A percentile compares a stretch with the other conserved stretches of the same genome.
These are phyloP conservation scores for Otolemur crassicaudatus DNA, from an alignment of 2,797 vertebrate genomes.

Conservation along the genomic window DNA sequence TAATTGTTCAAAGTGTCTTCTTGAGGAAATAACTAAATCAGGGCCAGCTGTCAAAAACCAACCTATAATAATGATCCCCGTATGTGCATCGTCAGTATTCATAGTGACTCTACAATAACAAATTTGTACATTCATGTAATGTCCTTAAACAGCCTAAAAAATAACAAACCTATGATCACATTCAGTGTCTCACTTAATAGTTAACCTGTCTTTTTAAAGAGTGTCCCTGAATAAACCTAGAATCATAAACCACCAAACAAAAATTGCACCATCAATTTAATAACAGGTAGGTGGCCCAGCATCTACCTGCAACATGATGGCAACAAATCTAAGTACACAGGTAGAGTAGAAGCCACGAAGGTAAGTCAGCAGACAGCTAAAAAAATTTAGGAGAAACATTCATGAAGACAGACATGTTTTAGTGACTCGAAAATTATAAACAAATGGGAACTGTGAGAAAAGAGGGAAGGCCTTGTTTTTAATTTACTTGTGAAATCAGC, in stretches of 20 bases:
- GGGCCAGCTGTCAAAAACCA: conserved; percentile 76
- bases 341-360: conserved; percentile 2
- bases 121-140: conserved; percentile 64
- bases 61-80: conserved; percentile 70
- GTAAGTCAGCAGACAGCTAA: not conserved
- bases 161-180: conserved; percentile 64
- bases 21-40: conserved; percentile 81
- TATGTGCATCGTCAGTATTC: conserved; percentile 67
- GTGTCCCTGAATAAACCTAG: conserved; percentile 59
- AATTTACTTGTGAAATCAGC: conserved; percentile 67
- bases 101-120: conserved; percentile 69
- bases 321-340: conserved; percentile 7
- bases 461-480: conserved; percentile 71
- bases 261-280: conserved; percentile 45
- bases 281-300: conserved; percentile 19
- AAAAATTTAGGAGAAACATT: conserved; percentile 16
- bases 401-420: conserved; percentile 39
- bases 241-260: conserved; percentile 21
- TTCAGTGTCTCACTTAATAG: conserved; percentile 27
- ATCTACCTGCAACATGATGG: not conserved
- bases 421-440: conserved; percentile 69
- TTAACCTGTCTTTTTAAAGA: conserved; percentile 70
- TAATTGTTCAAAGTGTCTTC: conserved; percentile 82
- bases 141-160: conserved; percentile 71
- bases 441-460: conserved; percentile 51